Conservation (phyloP, 92 coral and sea anemone species). For the Actinernus sp. region DNA sequence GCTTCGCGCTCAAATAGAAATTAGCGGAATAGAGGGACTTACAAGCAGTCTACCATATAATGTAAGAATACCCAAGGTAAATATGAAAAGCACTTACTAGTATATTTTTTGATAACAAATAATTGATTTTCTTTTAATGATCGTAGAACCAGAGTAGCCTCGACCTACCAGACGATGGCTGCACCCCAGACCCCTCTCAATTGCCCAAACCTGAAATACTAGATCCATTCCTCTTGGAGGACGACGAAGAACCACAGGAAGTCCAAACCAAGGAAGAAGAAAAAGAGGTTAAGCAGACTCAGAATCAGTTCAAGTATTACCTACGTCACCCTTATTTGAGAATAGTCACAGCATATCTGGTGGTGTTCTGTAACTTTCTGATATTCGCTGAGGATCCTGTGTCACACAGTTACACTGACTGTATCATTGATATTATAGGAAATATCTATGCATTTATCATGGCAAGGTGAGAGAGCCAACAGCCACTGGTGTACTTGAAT, state of each 20-base stretch:
- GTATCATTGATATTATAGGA: conserved; percentile 85
- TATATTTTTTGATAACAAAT: too few species aligned
- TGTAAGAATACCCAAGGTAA: too few species aligned
- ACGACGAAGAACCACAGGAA: conserved; percentile 31
- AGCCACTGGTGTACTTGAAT: too few species aligned
- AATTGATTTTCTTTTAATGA: too few species aligned
- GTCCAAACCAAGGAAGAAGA: conserved; percentile 16
- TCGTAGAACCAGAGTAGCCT: too few species aligned
- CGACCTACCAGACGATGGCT: not conserved
- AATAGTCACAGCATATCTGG: conserved; percentile 74
- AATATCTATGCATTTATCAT: conserved; percentile 78
- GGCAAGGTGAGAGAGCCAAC: conserved; percentile 85
- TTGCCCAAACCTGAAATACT: conserved; percentile 10
- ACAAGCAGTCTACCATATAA: too few species aligned
- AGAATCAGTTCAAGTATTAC: conserved; percentile 62
- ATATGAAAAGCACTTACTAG: too few species aligned
- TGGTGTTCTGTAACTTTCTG: conserved; percentile 86
- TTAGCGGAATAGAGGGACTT: too few species aligned
- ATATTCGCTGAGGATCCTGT: conserved; percentile 95
- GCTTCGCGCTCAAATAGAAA: too few species aligned
- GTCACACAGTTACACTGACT: conserved; percentile 86
- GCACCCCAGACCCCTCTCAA: not conserved
- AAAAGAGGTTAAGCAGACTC: conserved; percentile 11
- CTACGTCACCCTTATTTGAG: conserved; percentile 89
- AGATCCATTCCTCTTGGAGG: conserved; percentile 59